Percentiles rank a stretch among this genome's conserved stretches.
Conservation (phyloP, 37 sponge, comb jelly and placozoan species). For the Hormiphora californensis region DNA sequence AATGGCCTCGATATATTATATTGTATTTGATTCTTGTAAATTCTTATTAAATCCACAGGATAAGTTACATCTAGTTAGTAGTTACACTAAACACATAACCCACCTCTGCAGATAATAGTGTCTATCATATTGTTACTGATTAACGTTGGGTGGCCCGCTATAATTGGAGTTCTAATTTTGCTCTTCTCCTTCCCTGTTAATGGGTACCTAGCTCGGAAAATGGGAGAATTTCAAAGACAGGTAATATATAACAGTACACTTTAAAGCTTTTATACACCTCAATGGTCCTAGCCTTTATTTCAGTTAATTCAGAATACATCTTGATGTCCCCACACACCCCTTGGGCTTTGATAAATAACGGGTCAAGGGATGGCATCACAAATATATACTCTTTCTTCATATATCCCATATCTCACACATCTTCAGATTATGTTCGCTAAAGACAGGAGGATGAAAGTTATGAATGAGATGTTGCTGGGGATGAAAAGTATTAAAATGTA, state of each 20-base stretch:
- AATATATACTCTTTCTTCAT: too few relatives aligned
- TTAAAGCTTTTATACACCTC: too few relatives aligned
- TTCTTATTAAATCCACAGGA: too few relatives aligned
- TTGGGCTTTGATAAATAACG: too few relatives aligned
- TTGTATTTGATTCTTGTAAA: too few relatives aligned
- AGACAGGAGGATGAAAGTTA: slow-evolving; percentile 44
- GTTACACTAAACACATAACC: too few relatives aligned
- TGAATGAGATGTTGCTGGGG: slow-evolving; percentile 50
- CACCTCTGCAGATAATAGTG: not conserved
- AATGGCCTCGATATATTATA: not conserved
- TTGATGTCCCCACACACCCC: too few relatives aligned
- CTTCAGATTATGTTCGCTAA: slow-evolving; percentile 48
- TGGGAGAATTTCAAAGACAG: slow-evolving; percentile 41
- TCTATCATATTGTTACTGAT: not conserved
- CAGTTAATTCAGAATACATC: too few relatives aligned
- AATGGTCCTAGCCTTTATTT: too few relatives aligned
- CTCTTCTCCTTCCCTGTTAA: slow-evolving; percentile 15
- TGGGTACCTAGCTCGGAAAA: not conserved
- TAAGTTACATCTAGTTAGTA: too few relatives aligned
- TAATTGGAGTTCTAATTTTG: not conserved
- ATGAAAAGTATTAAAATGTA: slow-evolving; percentile 58
- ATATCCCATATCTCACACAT: not conserved
- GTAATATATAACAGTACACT: not conserved
- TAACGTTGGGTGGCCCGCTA: slow-evolving; percentile 15
- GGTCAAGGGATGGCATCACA: too few relatives aligned